Percentiles rank a stretch among this genome's conserved stretches.
phyloP scores from a whole-genome alignment of 1,140 invertebrate genomes.

The Kradibia gibbosae region DNA sequence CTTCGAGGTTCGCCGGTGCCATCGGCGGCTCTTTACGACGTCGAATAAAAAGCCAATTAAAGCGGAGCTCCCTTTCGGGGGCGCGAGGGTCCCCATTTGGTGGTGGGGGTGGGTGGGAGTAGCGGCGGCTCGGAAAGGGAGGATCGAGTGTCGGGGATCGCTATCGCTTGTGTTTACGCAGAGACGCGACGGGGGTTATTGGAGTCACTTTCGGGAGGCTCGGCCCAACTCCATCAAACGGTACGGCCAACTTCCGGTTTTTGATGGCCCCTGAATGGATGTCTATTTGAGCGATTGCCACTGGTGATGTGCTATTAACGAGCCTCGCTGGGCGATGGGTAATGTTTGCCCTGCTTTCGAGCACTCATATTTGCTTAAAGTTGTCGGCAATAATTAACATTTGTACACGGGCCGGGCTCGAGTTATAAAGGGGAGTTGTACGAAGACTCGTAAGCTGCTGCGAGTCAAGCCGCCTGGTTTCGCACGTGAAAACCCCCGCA shows the following conservation, averaged over 20 bases:
- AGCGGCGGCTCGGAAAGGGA: too few relatives aligned
- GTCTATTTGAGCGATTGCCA: neutral
- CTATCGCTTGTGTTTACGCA: neutral
- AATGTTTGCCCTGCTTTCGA: neutral
- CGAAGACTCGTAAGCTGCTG: neutral
- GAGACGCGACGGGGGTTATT: neutral
- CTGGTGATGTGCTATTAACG: neutral
- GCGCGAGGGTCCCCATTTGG: too few relatives aligned
- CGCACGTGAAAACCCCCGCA: neutral
- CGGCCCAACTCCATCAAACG: neutral
- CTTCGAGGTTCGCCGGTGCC: constrained; percentile 79
- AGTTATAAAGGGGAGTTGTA: too few relatives aligned
- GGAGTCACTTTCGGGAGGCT: neutral
- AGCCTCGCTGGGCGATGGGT: neutral
- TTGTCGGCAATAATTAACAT: neutral
- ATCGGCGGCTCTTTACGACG: constrained; percentile 78
- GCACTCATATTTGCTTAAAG: neutral
- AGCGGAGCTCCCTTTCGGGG: neutral
- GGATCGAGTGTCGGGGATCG: neutral
- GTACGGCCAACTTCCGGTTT: neutral
- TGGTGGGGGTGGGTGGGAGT: too few relatives aligned
- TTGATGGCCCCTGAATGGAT: neutral
- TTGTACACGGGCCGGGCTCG: too few relatives aligned
- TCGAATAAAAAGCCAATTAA: neutral
- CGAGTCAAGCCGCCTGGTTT: neutral